A percentile compares a stretch with the other conserved stretches of the same genome.
phyloP scores from a whole-genome alignment of 2,797 vertebrate species.

The Danio jaintianensis region DNA sequence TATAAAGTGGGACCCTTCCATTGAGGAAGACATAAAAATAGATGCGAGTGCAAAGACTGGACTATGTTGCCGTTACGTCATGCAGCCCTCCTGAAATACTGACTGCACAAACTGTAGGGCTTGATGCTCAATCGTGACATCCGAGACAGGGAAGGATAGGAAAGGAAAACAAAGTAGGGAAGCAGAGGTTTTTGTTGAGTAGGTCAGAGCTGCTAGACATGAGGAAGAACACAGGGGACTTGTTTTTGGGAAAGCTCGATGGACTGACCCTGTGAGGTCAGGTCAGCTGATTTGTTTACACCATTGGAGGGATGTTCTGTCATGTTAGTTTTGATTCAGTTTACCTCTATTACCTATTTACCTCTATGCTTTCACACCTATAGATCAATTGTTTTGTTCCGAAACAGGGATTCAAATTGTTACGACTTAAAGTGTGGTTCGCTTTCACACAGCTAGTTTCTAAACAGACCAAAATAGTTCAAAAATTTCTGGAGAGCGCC shows the following conservation, averaged over 20 bases:
- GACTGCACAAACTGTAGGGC: slow-evolving; percentile 56
- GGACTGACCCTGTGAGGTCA: slow-evolving; percentile 1
- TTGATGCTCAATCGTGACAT: slow-evolving; percentile 55
- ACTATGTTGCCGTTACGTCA: not conserved
- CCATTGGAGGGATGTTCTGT: not conserved
- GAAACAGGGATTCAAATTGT: too few relatives aligned
- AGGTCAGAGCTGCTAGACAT: slow-evolving; percentile 64
- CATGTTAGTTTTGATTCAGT: not conserved
- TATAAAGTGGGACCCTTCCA: slow-evolving; percentile 46
- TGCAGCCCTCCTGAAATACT: not conserved
- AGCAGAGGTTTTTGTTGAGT: slow-evolving; percentile 65
- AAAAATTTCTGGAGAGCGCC: too few relatives aligned
- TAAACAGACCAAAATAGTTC: too few relatives aligned
- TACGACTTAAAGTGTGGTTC: too few relatives aligned
- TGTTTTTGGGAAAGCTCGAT: slow-evolving; percentile 50
- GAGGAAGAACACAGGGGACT: slow-evolving; percentile 33
- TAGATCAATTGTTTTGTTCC: too few relatives aligned
- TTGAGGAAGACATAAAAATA: slow-evolving; percentile 51
- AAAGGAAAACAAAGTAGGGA: slow-evolving; percentile 71
- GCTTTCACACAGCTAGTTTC: too few relatives aligned
- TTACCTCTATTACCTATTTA: not conserved
- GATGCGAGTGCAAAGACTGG: not conserved
- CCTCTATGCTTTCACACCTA: not conserved
- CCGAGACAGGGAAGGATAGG: slow-evolving; percentile 65
- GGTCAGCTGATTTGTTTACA: slow-evolving; percentile 1